These are phyloP conservation scores for Drosophila atroscutellata DNA, from an alignment of 2,888 invertebrate species.

Conservation along the genomic window DNA sequence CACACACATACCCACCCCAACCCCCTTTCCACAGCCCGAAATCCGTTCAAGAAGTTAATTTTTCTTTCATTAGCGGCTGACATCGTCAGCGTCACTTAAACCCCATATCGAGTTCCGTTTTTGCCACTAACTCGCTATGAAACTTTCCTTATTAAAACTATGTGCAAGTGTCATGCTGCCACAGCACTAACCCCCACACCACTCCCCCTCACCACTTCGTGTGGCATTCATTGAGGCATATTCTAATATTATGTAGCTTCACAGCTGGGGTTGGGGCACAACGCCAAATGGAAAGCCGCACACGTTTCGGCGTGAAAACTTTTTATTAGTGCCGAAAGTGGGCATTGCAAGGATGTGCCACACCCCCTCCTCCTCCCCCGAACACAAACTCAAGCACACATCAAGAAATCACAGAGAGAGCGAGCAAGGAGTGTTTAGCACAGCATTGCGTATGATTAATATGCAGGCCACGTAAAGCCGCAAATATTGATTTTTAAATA, in stretches of 20 bases:
- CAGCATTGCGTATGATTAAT: constrained; percentile 75
- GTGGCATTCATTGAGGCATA: constrained; percentile 44
- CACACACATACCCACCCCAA: background rate
- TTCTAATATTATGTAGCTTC: constrained; percentile 58
- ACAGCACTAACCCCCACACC: background rate
- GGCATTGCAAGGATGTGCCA: constrained; percentile 11
- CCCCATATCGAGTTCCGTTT: constrained; percentile 11
- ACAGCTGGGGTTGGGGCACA: constrained; percentile 15
- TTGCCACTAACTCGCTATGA: constrained; percentile 47
- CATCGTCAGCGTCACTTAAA: constrained; percentile 49
- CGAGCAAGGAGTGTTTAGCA: constrained; percentile 44
- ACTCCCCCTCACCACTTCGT: background rate
- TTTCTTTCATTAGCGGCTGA: constrained; percentile 71
- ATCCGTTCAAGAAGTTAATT: constrained; percentile 58
- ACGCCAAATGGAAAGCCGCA: constrained; percentile 51
- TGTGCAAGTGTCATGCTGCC: constrained; percentile 62
- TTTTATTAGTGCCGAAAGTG: constrained; percentile 73
- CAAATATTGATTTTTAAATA: constrained; percentile 79
- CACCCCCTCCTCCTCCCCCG: too few relatives aligned
- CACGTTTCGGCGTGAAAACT: constrained; percentile 73
- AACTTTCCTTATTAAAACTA: constrained; percentile 77
- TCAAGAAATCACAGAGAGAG: constrained; percentile 57
- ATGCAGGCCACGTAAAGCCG: constrained; percentile 68
- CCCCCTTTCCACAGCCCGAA: background rate
- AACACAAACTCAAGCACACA: background rate